These are phyloP conservation scores for Lottia gigantea DNA, from an alignment of 2,888 invertebrate genomes.

Conservation along the genomic window DNA sequence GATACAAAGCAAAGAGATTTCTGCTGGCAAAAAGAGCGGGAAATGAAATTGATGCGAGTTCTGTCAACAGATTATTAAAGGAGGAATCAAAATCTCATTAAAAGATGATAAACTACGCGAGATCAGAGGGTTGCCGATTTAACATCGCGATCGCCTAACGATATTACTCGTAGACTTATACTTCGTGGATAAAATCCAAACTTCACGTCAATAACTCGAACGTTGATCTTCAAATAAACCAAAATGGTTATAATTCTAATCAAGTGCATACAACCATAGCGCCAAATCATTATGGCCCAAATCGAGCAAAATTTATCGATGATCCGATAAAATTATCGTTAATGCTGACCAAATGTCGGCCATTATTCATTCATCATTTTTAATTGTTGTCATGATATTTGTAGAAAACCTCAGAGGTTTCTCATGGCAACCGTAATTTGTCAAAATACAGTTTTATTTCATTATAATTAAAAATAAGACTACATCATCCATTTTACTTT, in stretches of 20 bases:
- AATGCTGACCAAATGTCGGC: not conserved
- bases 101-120: slow-evolving; percentile 8
- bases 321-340: not conserved
- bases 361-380: not conserved
- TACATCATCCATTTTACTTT: too few relatives aligned
- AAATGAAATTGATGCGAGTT: not conserved
- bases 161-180: not conserved
- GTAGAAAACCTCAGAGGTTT: too few relatives aligned
- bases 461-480: too few relatives aligned
- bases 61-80: not conserved
- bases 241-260: not conserved
- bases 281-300: not conserved
- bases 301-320: not conserved
- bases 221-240: too few relatives aligned
- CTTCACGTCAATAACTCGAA: too few relatives aligned
- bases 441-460: too few relatives aligned
- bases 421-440: too few relatives aligned
- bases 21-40: not conserved
- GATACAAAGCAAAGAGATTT: not conserved
- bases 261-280: not conserved
- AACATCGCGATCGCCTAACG: not conserved
- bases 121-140: not conserved
- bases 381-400: too few relatives aligned
- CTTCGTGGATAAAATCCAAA: too few relatives aligned
- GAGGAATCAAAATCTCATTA: slow-evolving; percentile 7